Conservation (phyloP, 2,113 vertebrate genomes). For the Bolborhynchus lineola region DNA sequence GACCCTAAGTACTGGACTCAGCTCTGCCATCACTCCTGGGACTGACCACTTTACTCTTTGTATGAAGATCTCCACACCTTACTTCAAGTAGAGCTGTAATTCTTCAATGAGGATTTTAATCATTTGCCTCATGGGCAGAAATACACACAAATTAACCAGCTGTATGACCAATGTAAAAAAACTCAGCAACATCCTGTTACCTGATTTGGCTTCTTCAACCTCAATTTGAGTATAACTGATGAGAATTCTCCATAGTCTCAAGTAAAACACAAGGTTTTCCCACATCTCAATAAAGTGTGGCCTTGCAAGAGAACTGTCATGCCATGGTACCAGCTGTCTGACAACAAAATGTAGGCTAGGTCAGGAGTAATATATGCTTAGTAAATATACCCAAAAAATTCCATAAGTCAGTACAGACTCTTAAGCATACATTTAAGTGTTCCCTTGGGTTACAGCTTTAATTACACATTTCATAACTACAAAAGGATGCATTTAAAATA, state of each 20-base stretch:
- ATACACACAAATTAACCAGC: not conserved
- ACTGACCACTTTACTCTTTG: not conserved
- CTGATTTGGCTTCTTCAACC: not conserved
- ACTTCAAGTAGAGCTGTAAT: not conserved
- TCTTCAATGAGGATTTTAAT: not conserved
- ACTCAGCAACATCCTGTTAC: not conserved
- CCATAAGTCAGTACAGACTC: not conserved
- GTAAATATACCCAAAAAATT: not conserved
- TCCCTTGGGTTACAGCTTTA: not conserved
- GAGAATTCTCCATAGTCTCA: not conserved
- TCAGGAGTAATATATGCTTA: not conserved
- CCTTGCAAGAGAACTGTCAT: not conserved
- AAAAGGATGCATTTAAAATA: constrained; percentile 13
- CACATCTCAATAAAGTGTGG: not conserved
- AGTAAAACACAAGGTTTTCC: not conserved
- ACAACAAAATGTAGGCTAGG: not conserved
- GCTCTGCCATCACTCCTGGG: not conserved
- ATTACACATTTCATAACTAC: constrained; percentile 18
- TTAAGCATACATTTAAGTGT: not conserved
- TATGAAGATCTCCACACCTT: not conserved
- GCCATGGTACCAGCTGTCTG: not conserved
- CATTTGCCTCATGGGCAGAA: not conserved
- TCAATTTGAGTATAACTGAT: not conserved
- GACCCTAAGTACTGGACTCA: rapidly evolving
- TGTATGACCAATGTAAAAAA: not conserved